Evolutionary conservation across 2,113 vertebrate genomes (phyloP), one percentile per base, ranked within the genome.

Genomic region (Coryphaenoides rupestris): DNA sequence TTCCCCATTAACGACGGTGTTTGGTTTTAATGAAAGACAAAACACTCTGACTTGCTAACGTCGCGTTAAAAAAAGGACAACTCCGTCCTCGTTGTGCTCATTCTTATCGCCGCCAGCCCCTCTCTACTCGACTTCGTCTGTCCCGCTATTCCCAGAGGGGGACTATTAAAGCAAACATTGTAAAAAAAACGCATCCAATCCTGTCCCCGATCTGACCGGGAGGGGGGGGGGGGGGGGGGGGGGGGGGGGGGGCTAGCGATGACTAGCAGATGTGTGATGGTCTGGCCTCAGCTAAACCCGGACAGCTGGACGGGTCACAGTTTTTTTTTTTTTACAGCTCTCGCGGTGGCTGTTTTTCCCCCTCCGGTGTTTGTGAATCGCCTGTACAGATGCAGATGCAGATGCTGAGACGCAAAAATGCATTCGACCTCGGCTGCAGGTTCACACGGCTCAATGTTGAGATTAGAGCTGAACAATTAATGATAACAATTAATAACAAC

Each of bases 211-310:
- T 40, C 47, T 16, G 47, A 83, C 65, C n/a, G n/a, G n/a, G n/a
- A n/a, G n/a, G n/a, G n/a, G n/a, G n/a, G n/a, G n/a, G n/a, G n/a
- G n/a, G n/a, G n/a, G n/a, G n/a, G n/a, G n/a, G n/a, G n/a, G n/a
- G n/a, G n/a, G n/a, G n/a, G n/a, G n/a, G n/a, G 72, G 76, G 71
- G 84, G 82, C 5, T n/a, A n/a, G n/a, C 64, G 74, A 87, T 75
- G 70, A 82, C 77, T 71, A 65, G 58, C 76, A 80, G 75, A 79
- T 75, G 79, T 82, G 70, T 62, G 55, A 6, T 64, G 58, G 66
- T 56, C 55, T 62, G 74, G 62, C 68, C 68, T 52, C 0, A 9
- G 58, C 75, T 69, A 72, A 77, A 76, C 62, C 69, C 63, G 7
- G 14, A n/a, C 49, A 55, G 22, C 64, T 62, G 2, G 50, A 60